Conservation (phyloP, 2,888 invertebrate species). For the Hipparchia sbordonii region DNA sequence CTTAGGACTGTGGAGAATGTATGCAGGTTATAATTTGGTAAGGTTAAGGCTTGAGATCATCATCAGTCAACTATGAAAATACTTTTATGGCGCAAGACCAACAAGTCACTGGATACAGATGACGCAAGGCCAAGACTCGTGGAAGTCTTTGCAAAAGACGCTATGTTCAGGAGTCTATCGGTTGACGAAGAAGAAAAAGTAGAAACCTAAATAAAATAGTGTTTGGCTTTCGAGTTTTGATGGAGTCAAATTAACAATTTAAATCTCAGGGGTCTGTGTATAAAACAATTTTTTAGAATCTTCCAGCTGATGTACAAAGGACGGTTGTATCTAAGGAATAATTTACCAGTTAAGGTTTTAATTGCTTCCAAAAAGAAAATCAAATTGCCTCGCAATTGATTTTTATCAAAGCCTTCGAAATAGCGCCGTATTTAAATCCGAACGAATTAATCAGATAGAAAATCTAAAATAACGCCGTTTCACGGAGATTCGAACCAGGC, state of each 20-base stretch:
- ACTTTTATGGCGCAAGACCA: too few relatives aligned
- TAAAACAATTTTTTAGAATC: background rate
- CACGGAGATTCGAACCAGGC: slow-evolving; percentile 20
- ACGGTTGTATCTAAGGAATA: background rate
- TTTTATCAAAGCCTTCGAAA: slow-evolving; percentile 15
- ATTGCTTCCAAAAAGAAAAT: slow-evolving; percentile 4
- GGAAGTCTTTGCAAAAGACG: too few relatives aligned
- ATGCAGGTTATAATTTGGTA: too few relatives aligned
- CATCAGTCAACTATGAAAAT: too few relatives aligned
- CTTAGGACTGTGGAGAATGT: too few relatives aligned
- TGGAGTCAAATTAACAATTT: slow-evolving; percentile 6
- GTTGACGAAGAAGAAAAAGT: too few relatives aligned
- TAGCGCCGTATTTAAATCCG: slow-evolving; percentile 4
- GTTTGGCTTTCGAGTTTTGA: background rate
- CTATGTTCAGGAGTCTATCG: too few relatives aligned
- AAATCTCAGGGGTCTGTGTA: background rate
- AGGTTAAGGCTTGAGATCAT: too few relatives aligned
- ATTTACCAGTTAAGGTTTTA: slow-evolving; percentile 2
- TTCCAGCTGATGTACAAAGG: too few relatives aligned
- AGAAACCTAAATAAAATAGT: too few relatives aligned
- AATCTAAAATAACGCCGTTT: slow-evolving; percentile 28
- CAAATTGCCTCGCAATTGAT: slow-evolving; percentile 20
- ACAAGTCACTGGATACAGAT: too few relatives aligned
- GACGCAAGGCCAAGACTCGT: too few relatives aligned
- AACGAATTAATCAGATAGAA: slow-evolving; percentile 26